phyloP scores from a whole-genome alignment of 2,888 invertebrate genomes.

The Romanomermis culicivorax region DNA sequence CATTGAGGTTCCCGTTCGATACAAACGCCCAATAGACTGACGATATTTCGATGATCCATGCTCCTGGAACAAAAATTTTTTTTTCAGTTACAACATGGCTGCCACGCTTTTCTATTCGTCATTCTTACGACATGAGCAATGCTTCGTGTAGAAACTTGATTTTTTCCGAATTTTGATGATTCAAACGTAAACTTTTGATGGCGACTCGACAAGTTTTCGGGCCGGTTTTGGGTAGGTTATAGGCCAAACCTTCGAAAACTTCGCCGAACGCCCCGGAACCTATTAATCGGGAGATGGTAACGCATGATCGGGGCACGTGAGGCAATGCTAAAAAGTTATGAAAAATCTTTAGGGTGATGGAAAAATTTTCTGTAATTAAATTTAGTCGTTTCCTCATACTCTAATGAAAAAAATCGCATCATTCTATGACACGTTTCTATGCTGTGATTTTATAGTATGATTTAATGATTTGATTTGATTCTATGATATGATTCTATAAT shows the following conservation, averaged over 20 bases:
- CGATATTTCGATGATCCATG: slow-evolving; percentile 83
- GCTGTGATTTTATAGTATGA: too few relatives aligned
- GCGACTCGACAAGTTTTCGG: slow-evolving; percentile 53
- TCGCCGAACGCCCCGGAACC: slow-evolving; percentile 94
- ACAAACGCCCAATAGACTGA: slow-evolving; percentile 76
- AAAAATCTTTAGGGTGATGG: background rate
- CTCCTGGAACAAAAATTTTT: slow-evolving; percentile 37
- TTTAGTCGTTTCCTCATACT: too few relatives aligned
- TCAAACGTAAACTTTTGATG: slow-evolving; percentile 77
- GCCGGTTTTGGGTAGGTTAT: slow-evolving; percentile 40
- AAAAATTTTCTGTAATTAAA: too few relatives aligned
- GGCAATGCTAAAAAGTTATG: slow-evolving; percentile 45
- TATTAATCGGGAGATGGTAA: slow-evolving; percentile 62
- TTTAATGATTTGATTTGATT: too few relatives aligned
- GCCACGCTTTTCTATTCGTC: too few relatives aligned
- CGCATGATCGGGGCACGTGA: slow-evolving; percentile 61
- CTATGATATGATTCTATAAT: too few relatives aligned
- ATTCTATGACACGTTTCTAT: too few relatives aligned
- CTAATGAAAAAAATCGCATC: too few relatives aligned
- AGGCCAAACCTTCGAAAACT: slow-evolving; percentile 73
- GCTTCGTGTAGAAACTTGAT: slow-evolving; percentile 88
- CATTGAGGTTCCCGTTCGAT: slow-evolving; percentile 77
- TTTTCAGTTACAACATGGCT: slow-evolving; percentile 4
- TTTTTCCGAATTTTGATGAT: slow-evolving; percentile 68
- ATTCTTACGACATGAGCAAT: slow-evolving; percentile 57